Base-by-base conservation (phyloP, 1,140 invertebrate genomes). In the Listronotus oregonensis region DNA sequence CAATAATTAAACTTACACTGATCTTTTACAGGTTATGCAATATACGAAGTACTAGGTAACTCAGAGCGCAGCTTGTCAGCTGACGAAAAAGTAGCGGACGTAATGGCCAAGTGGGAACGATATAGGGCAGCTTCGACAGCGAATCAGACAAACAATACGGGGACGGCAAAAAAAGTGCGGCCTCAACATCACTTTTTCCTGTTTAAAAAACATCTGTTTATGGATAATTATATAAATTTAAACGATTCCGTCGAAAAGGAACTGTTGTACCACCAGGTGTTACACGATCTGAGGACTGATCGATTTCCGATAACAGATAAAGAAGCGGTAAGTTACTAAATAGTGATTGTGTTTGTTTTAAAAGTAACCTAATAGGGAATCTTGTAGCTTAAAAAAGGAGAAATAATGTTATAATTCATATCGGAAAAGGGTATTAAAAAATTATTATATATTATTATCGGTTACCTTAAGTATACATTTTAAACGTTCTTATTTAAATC, bases 21-120 rank as follows among this genome's bases (percentile, higher is more conserved):
- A 27, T 27, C 21, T 27, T 1, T 67, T 68, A 3, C 78, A 68
- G 86, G 87, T 78, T 82, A 82, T 71, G 82, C 81, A 3, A 81
- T 85, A 61, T 85, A 85, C 75, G 83, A 85, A 73, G 80, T 83
- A 6, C 64, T 83, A 11, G 93, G 92, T 5, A 86, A 85, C 42
- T 90, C 90, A 40, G 94, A 97, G 76, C 83, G 94, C 59, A 91
- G 91, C 70, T 82, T 97, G 70, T 82, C 89, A 11, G 84, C 87
- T 1, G 91, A 93, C 71, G 95, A 97, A 77, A 94, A 96, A 73
- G 87, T 96, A 11, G 92, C 94, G 3, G 96, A 98, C 78, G 94
- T 96, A 12, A 90, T 98, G 84, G 94, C 94, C 0, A 93, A 95
- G 79, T 97, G 96, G 95, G 96, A 98, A 79, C 86, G 90, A 68